phyloP scores from a whole-genome alignment of 2,113 vertebrate species.

The Danio rerio region GRCz12tu NC_133189.1:47162001-47162500 shows the following conservation, averaged over 20 bases:
- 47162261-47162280: constrained; percentile 14
- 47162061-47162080: constrained; percentile 35
- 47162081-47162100: constrained; percentile 17
- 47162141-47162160: not conserved
- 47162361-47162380: constrained; percentile 55
- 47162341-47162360: constrained; percentile 46
- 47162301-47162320: constrained; percentile 50
- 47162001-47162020: constrained; percentile 48
- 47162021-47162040: constrained; percentile 35
- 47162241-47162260: constrained; percentile 10
- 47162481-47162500: not conserved
- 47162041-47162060: constrained; percentile 31
- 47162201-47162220: constrained; percentile 10
- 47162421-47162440: constrained; percentile 51
- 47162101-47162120: constrained; percentile 45
- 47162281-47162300: constrained; percentile 35
- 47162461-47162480: constrained; percentile 4
- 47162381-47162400: constrained; percentile 52
- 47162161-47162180: not conserved
- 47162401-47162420: constrained; percentile 40
- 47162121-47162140: constrained; percentile 17
- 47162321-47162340: constrained; percentile 39
- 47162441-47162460: constrained; percentile 19
- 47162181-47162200: not conserved
- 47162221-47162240: constrained; percentile 26